Evolutionary conservation across 1,140 invertebrate genomes (phyloP), one percentile per base, ranked within the genome.

Genomic region (Armadillidium nasatum): DNA sequence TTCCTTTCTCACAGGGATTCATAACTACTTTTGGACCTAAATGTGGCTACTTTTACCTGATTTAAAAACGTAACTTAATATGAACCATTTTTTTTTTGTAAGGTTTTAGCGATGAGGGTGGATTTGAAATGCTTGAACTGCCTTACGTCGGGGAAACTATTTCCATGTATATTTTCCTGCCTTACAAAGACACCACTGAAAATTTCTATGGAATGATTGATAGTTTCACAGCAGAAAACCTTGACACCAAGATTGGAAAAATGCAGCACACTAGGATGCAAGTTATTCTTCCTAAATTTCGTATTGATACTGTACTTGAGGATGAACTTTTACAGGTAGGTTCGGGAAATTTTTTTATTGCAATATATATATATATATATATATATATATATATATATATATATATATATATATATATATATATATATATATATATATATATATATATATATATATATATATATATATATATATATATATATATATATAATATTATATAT

Each of bases 131-230:
- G 22, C 73, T 74, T 23, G 50, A 74, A n/a, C 54, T 74, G 9
- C 73, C 73, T 11, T 74, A 74, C 54, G n/a, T 10, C 4, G 88
- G 88, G 0, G 85, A 87, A 22, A 83, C 87, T 78, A 86, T 87
- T 0, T 87, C 87, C 0, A 91, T 94, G 89, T 91, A 92, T 74
- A 83, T 93, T 0, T 83, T 94, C 0, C 84, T 92, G n/a, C 92
- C 92, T 0, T 84, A 84, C 23, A 75, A 82, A 15, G 73, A 84
- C 7, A 84, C 86, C 4, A 84, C 86, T 7, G 86, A 75, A 67
- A 82, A 82, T 0, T 68, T 86, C 10, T 82, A 82, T 7, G 76
- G 83, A 0, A 82, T 92, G 19, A 87, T 90, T 79, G 81, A 82
- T 0, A 80, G 79, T 0, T 73, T 93, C 3, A 87, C 84, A 0